Evolutionary conservation across 2,888 invertebrate genomes (phyloP).

Genomic region (Tromatobia lineatoria): DNA sequence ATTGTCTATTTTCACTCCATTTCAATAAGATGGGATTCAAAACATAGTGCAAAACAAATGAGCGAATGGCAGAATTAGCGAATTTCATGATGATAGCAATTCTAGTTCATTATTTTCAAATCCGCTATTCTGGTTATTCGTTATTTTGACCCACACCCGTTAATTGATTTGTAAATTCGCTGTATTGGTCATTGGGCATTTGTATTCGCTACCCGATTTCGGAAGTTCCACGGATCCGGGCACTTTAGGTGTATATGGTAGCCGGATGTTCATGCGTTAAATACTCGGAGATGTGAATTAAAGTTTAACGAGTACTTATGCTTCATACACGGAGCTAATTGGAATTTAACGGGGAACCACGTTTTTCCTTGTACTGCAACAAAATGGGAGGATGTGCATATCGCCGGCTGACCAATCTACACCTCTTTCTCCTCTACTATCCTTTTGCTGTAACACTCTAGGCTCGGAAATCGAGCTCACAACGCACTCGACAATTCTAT

Average conservation of each 20-base stretch:
- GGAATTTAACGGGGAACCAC: slow-evolving; percentile 66
- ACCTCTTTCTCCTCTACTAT: not conserved
- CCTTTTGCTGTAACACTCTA: slow-evolving; percentile 17
- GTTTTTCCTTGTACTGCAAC: slow-evolving; percentile 40
- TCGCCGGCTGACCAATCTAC: slow-evolving; percentile 18
- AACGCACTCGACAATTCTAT: slow-evolving; percentile 48
- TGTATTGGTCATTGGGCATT: too few species aligned
- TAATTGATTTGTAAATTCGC: too few species aligned
- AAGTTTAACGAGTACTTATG: slow-evolving; percentile 70
- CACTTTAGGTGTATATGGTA: not conserved
- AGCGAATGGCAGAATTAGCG: too few species aligned
- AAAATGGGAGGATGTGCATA: slow-evolving; percentile 38
- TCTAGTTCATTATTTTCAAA: too few species aligned
- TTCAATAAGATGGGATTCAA: too few species aligned
- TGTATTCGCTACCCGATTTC: too few species aligned
- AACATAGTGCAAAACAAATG: too few species aligned
- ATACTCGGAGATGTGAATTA: slow-evolving; percentile 65
- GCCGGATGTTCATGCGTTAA: slow-evolving; percentile 51
- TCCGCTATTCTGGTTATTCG: too few species aligned
- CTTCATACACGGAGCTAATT: slow-evolving; percentile 64
- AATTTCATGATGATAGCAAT: too few species aligned
- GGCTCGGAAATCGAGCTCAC: not conserved
- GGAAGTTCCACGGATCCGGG: not conserved
- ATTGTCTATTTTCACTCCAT: too few species aligned
- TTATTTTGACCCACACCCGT: too few species aligned